phyloP scores from a whole-genome alignment of 2,113 vertebrate genomes.

The Corythornis vintsioides region DNA sequence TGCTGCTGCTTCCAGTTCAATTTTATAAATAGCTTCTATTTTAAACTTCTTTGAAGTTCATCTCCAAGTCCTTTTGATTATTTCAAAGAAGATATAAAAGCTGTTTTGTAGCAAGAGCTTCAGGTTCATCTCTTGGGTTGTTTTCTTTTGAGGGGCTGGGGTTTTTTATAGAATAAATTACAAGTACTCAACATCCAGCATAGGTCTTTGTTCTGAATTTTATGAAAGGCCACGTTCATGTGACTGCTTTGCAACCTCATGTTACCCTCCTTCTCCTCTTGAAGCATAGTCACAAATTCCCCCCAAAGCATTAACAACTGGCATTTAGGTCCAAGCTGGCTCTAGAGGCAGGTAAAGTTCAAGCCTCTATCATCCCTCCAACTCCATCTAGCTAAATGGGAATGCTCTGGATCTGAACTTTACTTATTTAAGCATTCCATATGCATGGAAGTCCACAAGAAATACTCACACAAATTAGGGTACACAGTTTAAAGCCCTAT shows the following conservation, averaged over 20 bases:
- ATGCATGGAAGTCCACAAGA: background rate
- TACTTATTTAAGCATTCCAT: background rate
- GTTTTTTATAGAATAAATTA: background rate
- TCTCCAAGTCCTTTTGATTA: background rate
- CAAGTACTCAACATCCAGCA: background rate
- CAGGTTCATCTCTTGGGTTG: background rate
- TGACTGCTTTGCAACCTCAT: background rate
- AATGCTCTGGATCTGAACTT: background rate
- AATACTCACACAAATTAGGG: background rate
- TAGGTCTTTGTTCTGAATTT: background rate
- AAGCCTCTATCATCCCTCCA: background rate
- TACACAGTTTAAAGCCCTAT: background rate
- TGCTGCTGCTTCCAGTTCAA: background rate
- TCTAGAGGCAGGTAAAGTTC: background rate
- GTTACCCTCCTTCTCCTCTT: background rate
- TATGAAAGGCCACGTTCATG: background rate
- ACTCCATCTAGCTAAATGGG: background rate
- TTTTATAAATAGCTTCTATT: background rate
- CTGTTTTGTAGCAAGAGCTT: background rate
- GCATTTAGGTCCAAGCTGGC: background rate
- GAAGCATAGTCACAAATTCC: background rate
- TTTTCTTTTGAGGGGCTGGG: background rate
- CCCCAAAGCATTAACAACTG: background rate
- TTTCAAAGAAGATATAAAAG: constrained; percentile 27
- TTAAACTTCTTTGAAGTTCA: constrained; percentile 1